Percentiles rank a stretch among this genome's conserved stretches.
Evolutionary conservation across 2,113 vertebrate genomes (phyloP).

Genomic region (Neofelis nebulosa): DNA sequence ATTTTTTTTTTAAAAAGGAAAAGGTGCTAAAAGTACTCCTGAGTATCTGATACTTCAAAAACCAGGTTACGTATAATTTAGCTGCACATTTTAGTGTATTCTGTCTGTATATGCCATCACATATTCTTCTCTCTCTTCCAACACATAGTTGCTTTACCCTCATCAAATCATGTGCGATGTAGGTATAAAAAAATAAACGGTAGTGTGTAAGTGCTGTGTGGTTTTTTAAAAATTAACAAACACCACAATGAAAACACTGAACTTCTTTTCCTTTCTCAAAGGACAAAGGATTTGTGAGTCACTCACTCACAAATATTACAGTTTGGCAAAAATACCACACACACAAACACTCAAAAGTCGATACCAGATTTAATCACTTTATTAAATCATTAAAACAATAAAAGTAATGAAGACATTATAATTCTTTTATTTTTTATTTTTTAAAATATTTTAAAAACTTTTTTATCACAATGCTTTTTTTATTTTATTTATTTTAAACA

Average conservation of each 20-base stretch:
- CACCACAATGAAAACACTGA: neutral
- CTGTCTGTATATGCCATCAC: neutral
- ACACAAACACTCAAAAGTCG: constrained; percentile 22
- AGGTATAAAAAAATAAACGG: neutral
- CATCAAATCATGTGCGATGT: constrained; percentile 2
- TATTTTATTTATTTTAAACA: too few species aligned
- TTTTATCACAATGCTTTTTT: too few species aligned
- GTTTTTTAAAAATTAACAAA: constrained; percentile 41
- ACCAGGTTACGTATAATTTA: neutral
- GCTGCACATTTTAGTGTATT: neutral
- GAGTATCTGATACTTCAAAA: neutral
- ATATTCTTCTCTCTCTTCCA: neutral
- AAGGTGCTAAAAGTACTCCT: constrained; percentile 37
- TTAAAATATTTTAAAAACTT: too few species aligned
- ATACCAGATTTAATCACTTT: constrained; percentile 77
- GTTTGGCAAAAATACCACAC: constrained; percentile 74
- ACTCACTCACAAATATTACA: constrained; percentile 77
- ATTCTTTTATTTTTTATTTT: constrained; percentile 56
- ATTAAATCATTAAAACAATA: constrained; percentile 82
- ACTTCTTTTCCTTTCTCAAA: neutral
- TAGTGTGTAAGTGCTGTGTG: neutral
- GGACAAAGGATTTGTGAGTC: neutral
- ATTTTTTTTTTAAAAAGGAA: neutral
- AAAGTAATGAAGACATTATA: constrained; percentile 79
- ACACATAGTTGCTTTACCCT: neutral